Evolutionary conservation across 2,888 invertebrate genomes (phyloP), one percentile per base, ranked within the genome.

Genomic region (Timandra comae): DNA sequence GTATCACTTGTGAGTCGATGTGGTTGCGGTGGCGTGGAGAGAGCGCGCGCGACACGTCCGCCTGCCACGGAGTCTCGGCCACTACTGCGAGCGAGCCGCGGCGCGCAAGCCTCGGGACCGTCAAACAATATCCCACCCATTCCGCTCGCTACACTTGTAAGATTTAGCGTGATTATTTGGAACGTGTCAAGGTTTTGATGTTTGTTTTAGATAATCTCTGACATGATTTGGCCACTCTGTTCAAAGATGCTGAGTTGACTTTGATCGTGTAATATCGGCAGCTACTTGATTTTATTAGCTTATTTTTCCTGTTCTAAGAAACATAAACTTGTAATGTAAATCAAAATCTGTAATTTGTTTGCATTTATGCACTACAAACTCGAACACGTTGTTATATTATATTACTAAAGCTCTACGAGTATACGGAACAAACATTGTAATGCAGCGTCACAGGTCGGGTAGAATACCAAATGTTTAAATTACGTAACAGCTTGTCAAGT

Each of bases 21-120:
- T 54, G 58, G 49, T 50, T 48, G 45, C 49, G 44, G 52, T 39
- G 40, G 41, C 47, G 39, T 33, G n/a, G n/a, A n/a, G 47, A 32
- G 29, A 35, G 35, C 39, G 52, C 52, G 53, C 57, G 53, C 59
- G 56, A 43, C 38, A 59, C 74, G 70, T 63, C 62, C 65, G 47
- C 44, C 41, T 64, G 42, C 46, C 63, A 47, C 65, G 52, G 53
- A 45, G 56, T 51, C 78, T 52, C 81, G 76, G 60, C 48, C 51
- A 54, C 50, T 52, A 81, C 82, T 80, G 69, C 54, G 36, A 27
- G 27, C 29, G 42, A 24, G 33, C 47, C 56, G 63, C 59, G 60
- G 64, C 70, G 79, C 80, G 78, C 81, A 78, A 70, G 65, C 69
- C 70, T 70, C 71, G 63, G 67, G 46, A 51, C 62, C 56, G 69